Base-by-base conservation (phyloP, 2,888 invertebrate species). In the Allophyes oxyacanthae region DNA sequence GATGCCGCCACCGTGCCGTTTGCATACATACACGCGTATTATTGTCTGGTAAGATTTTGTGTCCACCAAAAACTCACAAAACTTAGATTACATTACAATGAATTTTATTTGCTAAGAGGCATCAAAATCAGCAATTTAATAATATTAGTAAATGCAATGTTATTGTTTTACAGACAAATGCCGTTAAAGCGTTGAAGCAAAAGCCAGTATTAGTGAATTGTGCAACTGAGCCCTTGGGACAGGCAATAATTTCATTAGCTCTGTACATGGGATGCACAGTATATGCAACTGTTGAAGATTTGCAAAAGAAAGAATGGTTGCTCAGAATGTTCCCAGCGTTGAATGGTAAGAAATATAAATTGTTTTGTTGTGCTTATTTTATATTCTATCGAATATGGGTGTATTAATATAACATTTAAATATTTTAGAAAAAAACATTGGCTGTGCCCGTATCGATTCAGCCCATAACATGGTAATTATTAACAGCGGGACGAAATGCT, bases 1-100 rank as follows among this genome's bases (percentile, higher is more conserved):
- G 96, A 97, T 59, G 97, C 96, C 2, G 96, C 96, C 1, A 96
- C 97, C 0, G 95, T 97, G 0, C 97, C 97, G 0, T 95, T 97
- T 36, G 96, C 97, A n/a, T 87, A 79, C 41, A 53, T 77, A 0
- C 67, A 79, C 25, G 88, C 88, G 0, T 87, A 77, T 58, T 89
- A 88, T 60, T 82, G 80, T 61, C 61, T 87, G 62, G 89, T 88
- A 72, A 79, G 78, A 50, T 33, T 6, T 13, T n/a, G n/a, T n/a
- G n/a, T n/a, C n/a, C n/a, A n/a, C n/a, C n/a, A n/a, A n/a, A n/a
- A n/a, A n/a, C n/a, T n/a, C n/a, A n/a, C n/a, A n/a, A n/a, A n/a
- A n/a, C n/a, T n/a, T n/a, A n/a, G n/a, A n/a, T n/a, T n/a, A n/a
- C n/a, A n/a, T n/a, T n/a, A n/a, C n/a, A n/a, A n/a, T n/a, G n/a